Base-by-base conservation (phyloP, 2,888 invertebrate species). In the Cataglyphis altisquamis region DNA sequence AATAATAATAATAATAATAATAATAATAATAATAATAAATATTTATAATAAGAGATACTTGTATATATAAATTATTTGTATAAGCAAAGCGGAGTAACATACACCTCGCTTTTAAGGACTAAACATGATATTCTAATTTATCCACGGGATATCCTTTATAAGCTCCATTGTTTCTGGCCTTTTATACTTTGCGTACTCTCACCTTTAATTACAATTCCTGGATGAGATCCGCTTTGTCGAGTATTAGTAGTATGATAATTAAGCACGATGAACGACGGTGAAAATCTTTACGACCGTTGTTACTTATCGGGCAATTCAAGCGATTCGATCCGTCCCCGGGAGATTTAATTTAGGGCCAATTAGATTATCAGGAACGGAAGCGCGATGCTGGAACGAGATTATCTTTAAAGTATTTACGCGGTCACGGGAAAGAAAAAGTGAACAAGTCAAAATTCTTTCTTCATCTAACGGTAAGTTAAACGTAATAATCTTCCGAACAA, bases 271-370 rank as follows among this genome's bases (percentile, higher is more conserved):
- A 64, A 70, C 39, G 60, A 39, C 52, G 32, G 12, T 29, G 41
- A 72, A 66, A 70, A 64, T 64, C 74, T 45, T 25, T 41, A 6
- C 57, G 29, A 57, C 41, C 18, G 55, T 32, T 48, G 48, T 48
- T 10, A 39, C n/a, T 72, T 67, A 41, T 62, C 70, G 25, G 52
- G 60, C 9, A 36, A 70, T 55, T n/a, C 9, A 32, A 32, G 41
- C 62, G 60, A 84, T 85, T 84, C 67, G 72, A 87, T 87, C 73
- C 77, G 39, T 29, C 25, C 41, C 8, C 32, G 63, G 45, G 48
- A 29, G 82, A 88, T 87, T 70, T 88, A 85, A 88, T 88, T 85
- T 78, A 45, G 3, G 64, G 8, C n/a, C 29, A 55, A 89, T 84
- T 81, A 32, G 67, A 87, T 88, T 87, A 89, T 77, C 67, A 63